phyloP scores from a whole-genome alignment of 2,888 invertebrate genomes.

The Hirtodrosophila duncani region DNA sequence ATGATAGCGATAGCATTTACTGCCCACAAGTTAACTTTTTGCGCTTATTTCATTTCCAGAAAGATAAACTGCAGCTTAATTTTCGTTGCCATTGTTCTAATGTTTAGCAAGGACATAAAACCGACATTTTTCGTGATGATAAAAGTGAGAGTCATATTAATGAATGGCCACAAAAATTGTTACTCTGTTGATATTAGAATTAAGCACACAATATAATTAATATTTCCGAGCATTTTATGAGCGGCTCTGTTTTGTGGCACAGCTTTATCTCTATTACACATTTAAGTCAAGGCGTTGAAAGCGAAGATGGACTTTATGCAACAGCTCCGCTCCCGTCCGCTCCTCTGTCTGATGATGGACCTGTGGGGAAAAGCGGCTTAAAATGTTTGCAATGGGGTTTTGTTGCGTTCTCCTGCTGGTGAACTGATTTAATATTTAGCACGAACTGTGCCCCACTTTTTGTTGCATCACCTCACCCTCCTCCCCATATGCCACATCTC shows the following conservation, averaged over 20 bases:
- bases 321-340: too few relatives aligned
- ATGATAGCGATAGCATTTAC: too few relatives aligned
- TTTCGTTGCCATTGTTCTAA: too few relatives aligned
- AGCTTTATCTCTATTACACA: too few relatives aligned
- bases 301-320: too few relatives aligned
- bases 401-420: constrained; percentile 2
- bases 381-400: constrained; percentile 44
- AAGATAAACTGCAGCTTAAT: too few relatives aligned
- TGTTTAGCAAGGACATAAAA: background rate
- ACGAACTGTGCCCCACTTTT: constrained; percentile 40
- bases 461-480: background rate
- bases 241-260: too few relatives aligned
- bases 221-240: constrained; percentile 58
- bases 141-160: constrained; percentile 12
- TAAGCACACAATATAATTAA: constrained; percentile 64
- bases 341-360: constrained; percentile 49
- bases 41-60: too few relatives aligned
- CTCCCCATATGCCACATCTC: background rate
- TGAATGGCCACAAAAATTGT: constrained; percentile 31
- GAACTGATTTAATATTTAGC: constrained; percentile 66
- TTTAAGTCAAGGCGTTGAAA: too few relatives aligned
- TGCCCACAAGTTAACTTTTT: too few relatives aligned
- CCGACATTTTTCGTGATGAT: background rate
- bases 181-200: constrained; percentile 59
- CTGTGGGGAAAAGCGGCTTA: constrained; percentile 64